Evolutionary conservation across 2,113 vertebrate genomes (phyloP).

Genomic region (Columba janthina): DNA sequence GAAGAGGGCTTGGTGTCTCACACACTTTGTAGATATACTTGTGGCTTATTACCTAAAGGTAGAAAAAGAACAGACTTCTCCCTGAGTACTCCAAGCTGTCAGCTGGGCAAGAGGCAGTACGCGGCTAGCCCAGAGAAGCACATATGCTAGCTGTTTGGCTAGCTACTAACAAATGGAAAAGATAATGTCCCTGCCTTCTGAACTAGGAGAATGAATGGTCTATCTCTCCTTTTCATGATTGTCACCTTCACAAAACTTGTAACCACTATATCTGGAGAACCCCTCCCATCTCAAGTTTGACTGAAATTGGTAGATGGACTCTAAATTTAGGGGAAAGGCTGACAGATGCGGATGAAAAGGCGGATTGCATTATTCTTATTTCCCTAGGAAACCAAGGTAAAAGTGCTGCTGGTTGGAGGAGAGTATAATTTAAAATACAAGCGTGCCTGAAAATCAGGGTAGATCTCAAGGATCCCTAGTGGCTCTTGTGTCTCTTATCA

Average conservation of each 20-base stretch:
- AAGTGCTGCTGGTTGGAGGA: background rate
- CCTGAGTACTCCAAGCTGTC: background rate
- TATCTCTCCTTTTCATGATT: background rate
- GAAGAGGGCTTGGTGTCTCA: background rate
- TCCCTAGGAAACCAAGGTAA: background rate
- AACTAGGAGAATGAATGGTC: background rate
- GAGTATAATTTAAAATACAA: conserved; percentile 12
- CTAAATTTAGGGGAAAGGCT: background rate
- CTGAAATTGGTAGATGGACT: background rate
- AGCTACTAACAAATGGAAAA: background rate
- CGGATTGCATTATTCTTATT: background rate
- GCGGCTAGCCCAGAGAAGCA: background rate
- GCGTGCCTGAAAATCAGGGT: background rate
- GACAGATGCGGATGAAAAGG: background rate
- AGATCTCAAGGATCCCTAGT: conserved; percentile 25
- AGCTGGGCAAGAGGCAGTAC: background rate
- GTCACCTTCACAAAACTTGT: background rate
- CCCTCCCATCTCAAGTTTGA: background rate
- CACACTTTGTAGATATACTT: background rate
- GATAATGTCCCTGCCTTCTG: background rate
- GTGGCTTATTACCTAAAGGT: background rate
- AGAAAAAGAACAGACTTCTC: background rate
- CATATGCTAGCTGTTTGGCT: background rate
- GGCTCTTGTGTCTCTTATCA: conserved; percentile 14
- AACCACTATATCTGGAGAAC: background rate